Conservation (phyloP, 2,888 invertebrate genomes). For the Pelosia muscerda region DNA sequence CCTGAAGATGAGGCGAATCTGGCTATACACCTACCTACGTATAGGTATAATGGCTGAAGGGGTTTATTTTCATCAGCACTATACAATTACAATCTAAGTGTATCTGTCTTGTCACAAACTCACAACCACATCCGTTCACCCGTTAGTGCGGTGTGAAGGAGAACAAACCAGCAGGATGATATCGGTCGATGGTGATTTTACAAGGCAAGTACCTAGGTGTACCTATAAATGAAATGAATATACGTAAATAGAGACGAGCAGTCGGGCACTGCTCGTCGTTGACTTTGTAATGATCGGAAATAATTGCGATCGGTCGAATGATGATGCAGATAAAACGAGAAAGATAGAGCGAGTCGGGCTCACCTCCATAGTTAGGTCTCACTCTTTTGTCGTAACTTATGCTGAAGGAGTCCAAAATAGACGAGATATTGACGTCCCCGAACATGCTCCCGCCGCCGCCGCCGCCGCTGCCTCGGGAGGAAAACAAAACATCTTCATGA, state of each 20-base stretch:
- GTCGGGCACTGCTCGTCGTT: neutral
- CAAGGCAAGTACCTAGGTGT: no score
- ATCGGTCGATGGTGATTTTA: constrained; percentile 25
- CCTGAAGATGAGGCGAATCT: no score
- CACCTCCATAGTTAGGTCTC: constrained; percentile 98
- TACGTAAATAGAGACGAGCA: constrained; percentile 6
- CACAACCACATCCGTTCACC: neutral
- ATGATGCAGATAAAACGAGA: neutral
- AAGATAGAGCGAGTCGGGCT: constrained; percentile 39
- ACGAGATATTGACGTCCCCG: constrained; percentile 96
- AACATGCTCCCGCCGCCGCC: constrained; percentile 89
- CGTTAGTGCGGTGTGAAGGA: neutral
- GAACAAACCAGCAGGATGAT: neutral
- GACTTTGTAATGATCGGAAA: neutral
- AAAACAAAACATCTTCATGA: constrained; percentile 38
- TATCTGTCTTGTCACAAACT: no score
- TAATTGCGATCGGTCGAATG: constrained; percentile 16
- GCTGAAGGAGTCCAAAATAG: constrained; percentile 96
- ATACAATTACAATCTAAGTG: no score
- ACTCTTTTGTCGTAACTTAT: constrained; percentile 98
- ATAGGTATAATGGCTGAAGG: no score
- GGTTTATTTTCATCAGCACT: no score
- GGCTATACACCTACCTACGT: no score
- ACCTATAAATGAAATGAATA: constrained; percentile 7
- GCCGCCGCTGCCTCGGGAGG: constrained; percentile 87